Base-by-base conservation (phyloP, 2,888 invertebrate species). In the Leptopilina drosophilae region DNA sequence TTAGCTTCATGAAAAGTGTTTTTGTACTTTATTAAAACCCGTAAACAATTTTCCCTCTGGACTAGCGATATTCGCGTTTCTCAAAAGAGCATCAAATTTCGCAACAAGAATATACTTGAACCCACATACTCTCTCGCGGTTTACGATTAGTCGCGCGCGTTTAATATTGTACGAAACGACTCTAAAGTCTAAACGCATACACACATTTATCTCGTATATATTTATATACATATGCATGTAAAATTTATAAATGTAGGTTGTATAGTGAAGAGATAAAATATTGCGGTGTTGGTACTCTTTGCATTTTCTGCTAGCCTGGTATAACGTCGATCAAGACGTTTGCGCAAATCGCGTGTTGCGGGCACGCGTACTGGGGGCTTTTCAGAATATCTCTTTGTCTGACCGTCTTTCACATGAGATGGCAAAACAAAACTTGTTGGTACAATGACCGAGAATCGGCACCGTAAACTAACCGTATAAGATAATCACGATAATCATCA, bases 281-380 rank as follows among this genome's bases (percentile, higher is more conserved):
- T 66, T 67, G 49, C 46, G 12, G n/a, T 64, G 49, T 64, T 53
- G 14, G 75, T 40, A 62, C 75, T 73, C 79, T 64, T 42, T 42
- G 42, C 64, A 49, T 80, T 67, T 86, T 82, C 86, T 90, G 87
- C 76, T 90, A 82, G 84, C 90, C 90, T 89, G 90, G 85, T 90
- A 88, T 83, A 81, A 75, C 81, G 82, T 85, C 87, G 88, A 88
- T 87, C 90, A 86, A 89, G 89, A 90, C 90, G 90, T 89, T 90
- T 90, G 90, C 90, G 90, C 90, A 90, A 89, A 89, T 87, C 89
- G 88, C 85, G 80, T 84, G 83, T 81, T 82, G 82, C 82, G 82
- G 80, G 80, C 82, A 80, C 81, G 83, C 83, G 82, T 81, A 81
- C 83, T 82, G 53, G 20, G 66, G 66, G 8, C 65, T 49, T 64